Percentiles rank a stretch among this genome's conserved stretches.
Conservation (phyloP, 64 coral and sea anemone genomes). For the Montipora foliosa region DNA sequence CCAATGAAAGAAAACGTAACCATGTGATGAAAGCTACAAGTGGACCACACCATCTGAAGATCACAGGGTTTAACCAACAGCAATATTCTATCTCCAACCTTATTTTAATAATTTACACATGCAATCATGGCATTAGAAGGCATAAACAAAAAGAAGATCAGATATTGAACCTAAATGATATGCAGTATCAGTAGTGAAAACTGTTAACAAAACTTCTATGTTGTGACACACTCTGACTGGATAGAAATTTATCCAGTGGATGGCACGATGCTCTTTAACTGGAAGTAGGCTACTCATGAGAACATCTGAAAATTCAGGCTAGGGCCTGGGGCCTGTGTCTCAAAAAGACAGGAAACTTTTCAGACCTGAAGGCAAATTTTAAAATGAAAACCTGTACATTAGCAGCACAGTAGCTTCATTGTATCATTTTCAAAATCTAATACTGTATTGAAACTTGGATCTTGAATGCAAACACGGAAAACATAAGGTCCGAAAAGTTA, state of each 20-base stretch:
- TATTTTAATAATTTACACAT: background rate
- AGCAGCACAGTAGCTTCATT: background rate
- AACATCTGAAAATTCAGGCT: too few species aligned
- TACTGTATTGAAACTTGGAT: background rate
- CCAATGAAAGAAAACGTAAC: background rate
- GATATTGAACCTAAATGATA: too few species aligned
- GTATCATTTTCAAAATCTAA: background rate
- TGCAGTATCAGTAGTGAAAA: background rate
- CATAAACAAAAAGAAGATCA: background rate
- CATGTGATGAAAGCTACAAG: background rate
- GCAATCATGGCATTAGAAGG: background rate
- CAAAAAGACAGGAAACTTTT: background rate
- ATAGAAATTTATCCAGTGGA: slow-evolving; percentile 1
- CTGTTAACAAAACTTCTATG: background rate
- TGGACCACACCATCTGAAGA: background rate
- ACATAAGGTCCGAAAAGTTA: background rate
- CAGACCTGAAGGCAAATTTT: background rate
- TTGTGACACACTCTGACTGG: background rate
- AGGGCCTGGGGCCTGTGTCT: too few species aligned
- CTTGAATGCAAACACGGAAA: background rate
- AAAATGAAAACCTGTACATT: background rate
- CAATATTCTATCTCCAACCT: background rate
- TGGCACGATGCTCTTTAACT: background rate
- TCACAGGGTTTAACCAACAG: background rate
- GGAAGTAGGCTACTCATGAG: background rate